Evolutionary conservation across 2,797 vertebrate genomes (phyloP).

Genomic region (Enteromius fasciolatus): DNA sequence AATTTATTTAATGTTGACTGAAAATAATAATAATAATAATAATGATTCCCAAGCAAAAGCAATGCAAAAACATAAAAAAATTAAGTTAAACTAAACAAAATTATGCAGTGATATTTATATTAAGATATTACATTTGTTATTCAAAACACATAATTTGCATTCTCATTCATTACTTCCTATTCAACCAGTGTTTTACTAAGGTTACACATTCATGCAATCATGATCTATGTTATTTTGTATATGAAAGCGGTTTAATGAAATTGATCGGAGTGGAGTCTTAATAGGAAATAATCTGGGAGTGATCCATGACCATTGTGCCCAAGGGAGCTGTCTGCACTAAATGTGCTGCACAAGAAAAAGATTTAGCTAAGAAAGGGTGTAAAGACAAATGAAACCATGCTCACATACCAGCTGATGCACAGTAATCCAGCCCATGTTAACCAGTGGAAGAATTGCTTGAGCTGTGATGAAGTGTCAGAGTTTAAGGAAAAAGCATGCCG

Average conservation of each 20-base stretch:
- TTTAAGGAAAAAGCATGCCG: neutral
- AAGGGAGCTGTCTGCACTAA: neutral
- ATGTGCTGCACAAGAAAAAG: neutral
- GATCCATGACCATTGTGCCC: neutral
- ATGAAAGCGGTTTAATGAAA: neutral
- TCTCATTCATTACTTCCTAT: neutral
- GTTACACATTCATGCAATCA: neutral
- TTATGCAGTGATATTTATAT: neutral
- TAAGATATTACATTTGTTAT: neutral
- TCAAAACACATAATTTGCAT: neutral
- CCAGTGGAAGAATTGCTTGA: neutral
- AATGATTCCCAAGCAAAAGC: neutral
- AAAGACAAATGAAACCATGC: neutral
- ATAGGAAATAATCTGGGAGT: neutral
- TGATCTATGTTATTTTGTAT: neutral
- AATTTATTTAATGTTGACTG: neutral
- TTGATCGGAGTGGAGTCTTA: neutral
- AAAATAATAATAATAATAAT: neutral
- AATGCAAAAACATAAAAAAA: neutral
- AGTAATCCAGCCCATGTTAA: neutral
- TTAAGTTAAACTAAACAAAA: neutral
- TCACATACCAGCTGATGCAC: neutral
- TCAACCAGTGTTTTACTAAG: neutral
- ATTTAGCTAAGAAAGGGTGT: neutral
- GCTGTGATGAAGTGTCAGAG: conserved; percentile 5